Evolutionary conservation across 2,113 vertebrate species (phyloP), one percentile per base, ranked within the genome.

Genomic region (Rynchops niger): DNA sequence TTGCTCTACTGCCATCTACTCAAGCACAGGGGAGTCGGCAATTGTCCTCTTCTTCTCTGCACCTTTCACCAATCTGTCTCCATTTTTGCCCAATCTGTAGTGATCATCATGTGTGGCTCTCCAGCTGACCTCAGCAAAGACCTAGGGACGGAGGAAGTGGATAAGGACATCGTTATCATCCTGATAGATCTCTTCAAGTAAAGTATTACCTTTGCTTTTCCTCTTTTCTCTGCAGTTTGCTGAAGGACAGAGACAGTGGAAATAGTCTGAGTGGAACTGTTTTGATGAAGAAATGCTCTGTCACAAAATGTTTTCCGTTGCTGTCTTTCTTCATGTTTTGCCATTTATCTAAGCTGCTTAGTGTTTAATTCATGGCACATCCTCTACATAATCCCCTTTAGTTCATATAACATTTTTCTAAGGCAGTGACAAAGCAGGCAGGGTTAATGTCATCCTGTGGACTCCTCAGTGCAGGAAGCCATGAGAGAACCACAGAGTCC

Each of bases 101-200:
- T 99, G 97, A 98, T 99, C 91, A 97, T 99, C 82, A 72, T 98
- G 55, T 99, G 99, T 88, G 99, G 99, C 40, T 95, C 91, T 12
- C 97, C 96, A n/a, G 42, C 83, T 6, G 98, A 97, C 1, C 5
- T 99, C 18, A 3, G 45, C 17, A 10, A 8, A 26, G 93, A 99
- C 61, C 98, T 98, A 66, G 91, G 61, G 7, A 88, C n/a, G 2
- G 73, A 2, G 5, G 30, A 17, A 4, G 79, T 98, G 69, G 88
- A 98, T 72, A 67, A 97, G 19, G 98, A 99, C 56, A 98, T 98
- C 25, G 86, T 99, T 73, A 98, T 99, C 90, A 97, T 99, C 93
- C 98, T 99, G 58, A 93, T 99, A 42, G 99, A 99, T 96, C 95
- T 99, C 73, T 99, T 98, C 98, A 99, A 98, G 99, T 99, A 98